Evolutionary conservation across 2,888 invertebrate species (phyloP).

Genomic region (Resseliella maxima): DNA sequence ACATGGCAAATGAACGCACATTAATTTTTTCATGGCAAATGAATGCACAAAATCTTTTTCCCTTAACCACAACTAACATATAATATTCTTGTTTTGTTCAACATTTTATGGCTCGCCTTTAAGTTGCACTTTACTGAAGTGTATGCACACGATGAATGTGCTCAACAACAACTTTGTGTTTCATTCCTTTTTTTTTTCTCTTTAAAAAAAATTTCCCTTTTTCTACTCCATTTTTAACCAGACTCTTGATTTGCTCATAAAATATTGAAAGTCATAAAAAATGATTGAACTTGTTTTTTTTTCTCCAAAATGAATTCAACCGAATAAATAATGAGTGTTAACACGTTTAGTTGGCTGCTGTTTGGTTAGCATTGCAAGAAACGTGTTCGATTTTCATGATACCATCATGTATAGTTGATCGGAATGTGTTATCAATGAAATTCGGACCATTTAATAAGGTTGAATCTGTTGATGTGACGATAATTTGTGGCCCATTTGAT

Average conservation of each 20-base stretch:
- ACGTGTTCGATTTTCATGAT: not conserved
- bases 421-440: not conserved
- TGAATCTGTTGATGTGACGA: not conserved
- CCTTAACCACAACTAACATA: not conserved
- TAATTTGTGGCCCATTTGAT: slow-evolving; percentile 22
- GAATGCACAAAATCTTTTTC: not conserved
- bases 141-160: slow-evolving; percentile 29
- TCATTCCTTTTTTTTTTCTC: not conserved
- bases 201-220: not conserved
- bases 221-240: not conserved
- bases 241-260: slow-evolving; percentile 1
- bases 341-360: not conserved
- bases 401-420: not conserved
- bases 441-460: not conserved
- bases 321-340: not conserved
- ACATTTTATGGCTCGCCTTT: slow-evolving; percentile 23
- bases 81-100: not conserved
- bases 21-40: not conserved
- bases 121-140: slow-evolving; percentile 17
- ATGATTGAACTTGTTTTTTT: not conserved
- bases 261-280: slow-evolving; percentile 14
- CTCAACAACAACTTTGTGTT: not conserved
- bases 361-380: not conserved
- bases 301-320: not conserved
- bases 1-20: slow-evolving; percentile 10